A percentile compares a stretch with the other conserved stretches of the same genome.
Evolutionary conservation across 2,888 invertebrate genomes (phyloP).

Genomic region (Xanthia togata): DNA sequence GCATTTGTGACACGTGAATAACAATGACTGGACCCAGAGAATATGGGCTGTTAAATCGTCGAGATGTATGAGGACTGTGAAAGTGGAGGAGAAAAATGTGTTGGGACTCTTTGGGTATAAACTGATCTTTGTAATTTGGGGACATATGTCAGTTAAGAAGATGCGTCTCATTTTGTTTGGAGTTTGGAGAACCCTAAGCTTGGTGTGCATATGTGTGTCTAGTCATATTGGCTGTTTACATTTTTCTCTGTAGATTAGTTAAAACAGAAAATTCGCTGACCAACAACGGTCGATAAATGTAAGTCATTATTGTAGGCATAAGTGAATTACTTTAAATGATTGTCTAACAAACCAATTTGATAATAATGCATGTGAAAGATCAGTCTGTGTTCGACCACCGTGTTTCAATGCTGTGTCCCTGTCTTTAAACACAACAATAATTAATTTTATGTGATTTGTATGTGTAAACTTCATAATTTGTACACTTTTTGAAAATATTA

Average conservation of each 20-base stretch:
- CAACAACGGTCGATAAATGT: background rate
- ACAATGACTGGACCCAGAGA: slow-evolving; percentile 48
- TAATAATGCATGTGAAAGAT: too few species aligned
- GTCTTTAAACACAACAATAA: too few species aligned
- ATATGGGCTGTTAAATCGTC: slow-evolving; percentile 56
- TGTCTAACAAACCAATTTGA: too few species aligned
- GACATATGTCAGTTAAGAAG: slow-evolving; percentile 25
- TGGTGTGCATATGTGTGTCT: background rate
- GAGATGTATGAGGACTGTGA: slow-evolving; percentile 41
- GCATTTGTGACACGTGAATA: slow-evolving; percentile 46
- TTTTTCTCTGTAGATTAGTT: background rate
- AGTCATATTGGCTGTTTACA: slow-evolving; percentile 5
- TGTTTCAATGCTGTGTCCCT: too few species aligned
- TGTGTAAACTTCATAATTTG: background rate
- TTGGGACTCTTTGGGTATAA: background rate
- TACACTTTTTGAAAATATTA: background rate
- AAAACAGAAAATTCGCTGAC: background rate
- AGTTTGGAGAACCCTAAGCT: background rate
- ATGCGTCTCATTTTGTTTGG: slow-evolving; percentile 26
- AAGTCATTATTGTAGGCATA: background rate
- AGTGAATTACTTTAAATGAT: too few species aligned
- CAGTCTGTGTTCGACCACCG: too few species aligned
- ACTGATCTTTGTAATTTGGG: slow-evolving; percentile 27
- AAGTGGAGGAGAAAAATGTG: slow-evolving; percentile 44
- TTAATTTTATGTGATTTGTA: background rate